Evolutionary conservation across 2,797 vertebrate species (phyloP), one percentile per base, ranked within the genome.

Genomic region (Tokudaia muenninki): DNA sequence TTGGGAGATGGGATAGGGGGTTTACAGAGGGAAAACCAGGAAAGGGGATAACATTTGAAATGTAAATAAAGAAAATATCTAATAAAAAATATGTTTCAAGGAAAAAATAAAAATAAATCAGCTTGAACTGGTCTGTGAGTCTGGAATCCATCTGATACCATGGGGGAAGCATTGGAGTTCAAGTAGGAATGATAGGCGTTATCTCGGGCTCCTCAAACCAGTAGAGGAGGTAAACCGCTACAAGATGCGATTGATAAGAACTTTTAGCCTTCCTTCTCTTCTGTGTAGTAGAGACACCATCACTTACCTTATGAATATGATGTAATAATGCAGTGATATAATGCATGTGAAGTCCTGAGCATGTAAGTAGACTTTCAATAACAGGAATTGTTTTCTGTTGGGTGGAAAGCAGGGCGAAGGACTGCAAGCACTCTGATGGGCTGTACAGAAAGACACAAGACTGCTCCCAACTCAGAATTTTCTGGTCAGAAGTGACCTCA

Each of bases 341-440:
- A 65, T 55, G 6, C 72, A 34, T 34, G 9, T 47, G 34, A 70
- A 81, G 31, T 86, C 86, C 72, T 93, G 87, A 50, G 63, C n/a
- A 47, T 59, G 44, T 10, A 81, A 81, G 70, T n/a, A 67, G 74
- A 34, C 61, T 87, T 94, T 90, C 52, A 7, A 65, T n/a, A 77
- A 94, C 34, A 79, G n/a, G 59, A 52, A 87, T n/a, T 93, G 3
- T 89, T 94, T 97, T 92, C 92, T 94, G 22, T 44, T 59, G 74
- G 34, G 29, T 3, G 11, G 55, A 72, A 92, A 37, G 24, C 59
- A n/a, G 37, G 29, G 14, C 37, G 72, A 77, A 83, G 78, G 24
- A 22, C 31, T 70, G 12, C 24, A 63, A 44, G 26, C 47, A 83
- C 41, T 37, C 13, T 44, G 19, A 9, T 50, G 24, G 47, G 24